Evolutionary conservation across 2,797 vertebrate genomes (phyloP), one percentile per base, ranked within the genome.

Genomic region (Sylvia borin): DNA sequence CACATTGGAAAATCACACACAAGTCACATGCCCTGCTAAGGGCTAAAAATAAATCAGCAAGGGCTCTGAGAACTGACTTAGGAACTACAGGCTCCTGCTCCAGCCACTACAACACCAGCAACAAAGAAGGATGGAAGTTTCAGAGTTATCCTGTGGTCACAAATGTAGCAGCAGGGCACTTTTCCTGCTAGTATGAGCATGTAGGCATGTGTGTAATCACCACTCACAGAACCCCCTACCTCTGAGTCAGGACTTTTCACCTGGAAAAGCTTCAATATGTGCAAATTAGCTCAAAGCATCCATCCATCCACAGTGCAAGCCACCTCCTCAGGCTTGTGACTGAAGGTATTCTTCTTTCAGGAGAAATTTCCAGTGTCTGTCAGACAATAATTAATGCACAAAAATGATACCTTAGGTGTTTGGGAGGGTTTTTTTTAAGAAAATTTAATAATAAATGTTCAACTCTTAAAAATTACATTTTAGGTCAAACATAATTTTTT

Each of bases 401-500:
- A 62, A 93, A 73, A 16, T 9, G 2, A 87, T 5, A 61, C 8
- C 8, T 42, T 24, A 36, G 47, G 47, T 24, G 13, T 48, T 48
- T 1, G 36, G 36, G 36, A 10, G 10, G 36, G n/a, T n/a, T 61
- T 60, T 24, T 2, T n/a, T 29, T 71, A 67, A 61, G 2, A 62
- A 11, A 42, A 29, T 96, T 96, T 97, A 96, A 92, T 96, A 72
- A 72, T 21, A 80, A 83, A 64, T 36, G 6, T 64, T 71, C 45
- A 64, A 31, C 20, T 66, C 71, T 79, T 55, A 32, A 45, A 86
- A 93, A 64, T 67, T 29, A 78, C 79, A 91, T 71, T 81, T 90
- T 42, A 68, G 74, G 19, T 78, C 57, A 48, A 87, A 66, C 55
- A 57, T 18, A 3, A 13, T 40, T n/a, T 2, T 1, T 20, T n/a